Evolutionary conservation across 2,888 invertebrate species (phyloP), one percentile per base, ranked within the genome.

Genomic region (Barypeithes pellucidus): DNA sequence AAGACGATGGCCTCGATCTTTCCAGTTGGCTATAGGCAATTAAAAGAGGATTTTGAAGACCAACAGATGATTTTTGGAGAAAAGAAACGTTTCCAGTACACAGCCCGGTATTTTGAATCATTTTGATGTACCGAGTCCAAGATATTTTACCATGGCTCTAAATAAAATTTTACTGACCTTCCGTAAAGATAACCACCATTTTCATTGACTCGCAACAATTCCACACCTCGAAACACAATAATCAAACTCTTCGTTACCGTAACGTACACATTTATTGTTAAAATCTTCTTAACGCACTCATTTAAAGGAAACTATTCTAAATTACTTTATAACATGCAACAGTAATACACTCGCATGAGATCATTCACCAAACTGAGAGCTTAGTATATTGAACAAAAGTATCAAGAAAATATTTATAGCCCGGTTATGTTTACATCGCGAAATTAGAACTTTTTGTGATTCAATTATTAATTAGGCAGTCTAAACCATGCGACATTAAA

Each of bases 301-400:
- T 47, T 61, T 47, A 50, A 20, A 61, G 54, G 20, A 36, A 52
- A 67, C 54, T 52, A 72, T 72, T 54, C 67, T 67, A 72, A n/a
- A 72, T 72, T 72, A 62, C 54, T 67, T 24, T 24, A 41, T 41
- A 59, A 45, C 60, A 72, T 67, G 72, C 54, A 62, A 54, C 67
- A 67, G 41, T 43, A 61, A 66, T 68, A 69, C 36, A 59, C 69
- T 61, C 54, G 50, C 22, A 73, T 69, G 69, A 73, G 66, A 73
- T 73, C 73, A 73, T 73, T 69, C 54, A 59, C 73, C 59, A 69
- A 69, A 73, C 73, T 73, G 66, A 71, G 65, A 52, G 43, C 43
- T 29, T 29, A 59, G 65, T 73, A 69, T 33, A 45, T 41, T 43
- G 43, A 68, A 61, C 67, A 60, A 43, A n/a, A 59, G 47, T 47